Evolutionary conservation across 2,113 vertebrate genomes (phyloP).

Genomic region (Lipophrys pholis): DNA sequence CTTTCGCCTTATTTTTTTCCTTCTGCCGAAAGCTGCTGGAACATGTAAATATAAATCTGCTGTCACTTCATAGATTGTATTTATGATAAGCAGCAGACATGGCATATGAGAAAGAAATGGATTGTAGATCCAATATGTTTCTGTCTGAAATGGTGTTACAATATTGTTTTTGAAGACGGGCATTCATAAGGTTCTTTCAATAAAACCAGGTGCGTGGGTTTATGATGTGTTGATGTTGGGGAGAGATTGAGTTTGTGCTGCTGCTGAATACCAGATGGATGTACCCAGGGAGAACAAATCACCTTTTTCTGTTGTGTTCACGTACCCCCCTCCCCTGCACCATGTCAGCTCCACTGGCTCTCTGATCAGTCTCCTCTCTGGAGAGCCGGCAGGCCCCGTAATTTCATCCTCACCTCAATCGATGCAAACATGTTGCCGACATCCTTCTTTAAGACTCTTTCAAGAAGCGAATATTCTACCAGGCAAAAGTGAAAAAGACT

Average conservation of each 20-base stretch:
- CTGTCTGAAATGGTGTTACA: slow-evolving; percentile 78
- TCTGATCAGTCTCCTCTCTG: slow-evolving; percentile 75
- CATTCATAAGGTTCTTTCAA: slow-evolving; percentile 82
- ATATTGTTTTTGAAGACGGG: slow-evolving; percentile 80
- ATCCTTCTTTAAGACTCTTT: slow-evolving; percentile 55
- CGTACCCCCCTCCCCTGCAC: slow-evolving; percentile 61
- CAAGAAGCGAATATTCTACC: slow-evolving; percentile 56
- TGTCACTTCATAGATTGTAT: slow-evolving; percentile 71
- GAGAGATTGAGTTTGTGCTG: slow-evolving; percentile 82
- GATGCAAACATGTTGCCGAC: slow-evolving; percentile 71
- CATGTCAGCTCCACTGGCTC: slow-evolving; percentile 73
- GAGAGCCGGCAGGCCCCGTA: slow-evolving; percentile 73
- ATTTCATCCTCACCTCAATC: slow-evolving; percentile 78
- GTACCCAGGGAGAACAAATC: slow-evolving; percentile 80
- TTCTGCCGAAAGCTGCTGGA: slow-evolving; percentile 22
- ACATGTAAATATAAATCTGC: slow-evolving; percentile 71
- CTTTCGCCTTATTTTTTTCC: neutral
- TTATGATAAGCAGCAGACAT: slow-evolving; percentile 75
- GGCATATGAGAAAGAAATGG: slow-evolving; percentile 73
- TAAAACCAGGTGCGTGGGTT: slow-evolving; percentile 82
- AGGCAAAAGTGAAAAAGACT: slow-evolving; percentile 32
- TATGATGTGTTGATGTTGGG: slow-evolving; percentile 85
- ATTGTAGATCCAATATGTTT: slow-evolving; percentile 79
- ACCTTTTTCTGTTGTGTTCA: slow-evolving; percentile 78
- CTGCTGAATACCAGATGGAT: slow-evolving; percentile 84